phyloP scores from a whole-genome alignment of 2,113 vertebrate species.

The Neoarius graeffei region DNA sequence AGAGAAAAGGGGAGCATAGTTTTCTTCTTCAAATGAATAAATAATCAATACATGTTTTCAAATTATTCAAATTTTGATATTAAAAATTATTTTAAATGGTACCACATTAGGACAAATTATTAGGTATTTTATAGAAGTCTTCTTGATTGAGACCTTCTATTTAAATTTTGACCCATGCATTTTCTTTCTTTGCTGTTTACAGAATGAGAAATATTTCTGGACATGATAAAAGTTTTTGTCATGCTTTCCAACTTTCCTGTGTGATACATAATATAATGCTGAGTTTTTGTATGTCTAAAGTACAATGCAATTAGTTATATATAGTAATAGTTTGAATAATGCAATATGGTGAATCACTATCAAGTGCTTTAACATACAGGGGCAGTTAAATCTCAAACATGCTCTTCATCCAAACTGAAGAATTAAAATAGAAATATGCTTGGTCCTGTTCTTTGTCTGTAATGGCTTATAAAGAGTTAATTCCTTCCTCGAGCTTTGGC shows the following conservation, averaged over 20 bases:
- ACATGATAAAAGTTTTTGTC: not conserved
- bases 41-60: not conserved
- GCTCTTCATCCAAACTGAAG: constrained; percentile 43
- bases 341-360: not conserved
- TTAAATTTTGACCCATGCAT: constrained; percentile 20
- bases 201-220: not conserved
- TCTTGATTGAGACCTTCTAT: not conserved
- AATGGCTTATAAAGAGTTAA: constrained; percentile 38
- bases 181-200: not conserved
- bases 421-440: constrained; percentile 52
- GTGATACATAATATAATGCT: constrained; percentile 5
- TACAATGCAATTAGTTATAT: not conserved
- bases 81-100: not conserved
- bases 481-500: constrained; percentile 50
- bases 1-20: not conserved
- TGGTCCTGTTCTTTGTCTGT: constrained; percentile 61
- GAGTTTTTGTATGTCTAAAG: not conserved
- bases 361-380: constrained; percentile 23
- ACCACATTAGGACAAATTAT: not conserved
- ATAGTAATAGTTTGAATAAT: not conserved
- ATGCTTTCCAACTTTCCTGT: not conserved
- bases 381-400: constrained; percentile 5
- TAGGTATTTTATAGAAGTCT: not conserved
- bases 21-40: constrained; percentile 4
- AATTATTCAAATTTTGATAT: constrained; percentile 15